Conservation (phyloP, 2,797 vertebrate genomes). For the Sebastes elongatus region DNA sequence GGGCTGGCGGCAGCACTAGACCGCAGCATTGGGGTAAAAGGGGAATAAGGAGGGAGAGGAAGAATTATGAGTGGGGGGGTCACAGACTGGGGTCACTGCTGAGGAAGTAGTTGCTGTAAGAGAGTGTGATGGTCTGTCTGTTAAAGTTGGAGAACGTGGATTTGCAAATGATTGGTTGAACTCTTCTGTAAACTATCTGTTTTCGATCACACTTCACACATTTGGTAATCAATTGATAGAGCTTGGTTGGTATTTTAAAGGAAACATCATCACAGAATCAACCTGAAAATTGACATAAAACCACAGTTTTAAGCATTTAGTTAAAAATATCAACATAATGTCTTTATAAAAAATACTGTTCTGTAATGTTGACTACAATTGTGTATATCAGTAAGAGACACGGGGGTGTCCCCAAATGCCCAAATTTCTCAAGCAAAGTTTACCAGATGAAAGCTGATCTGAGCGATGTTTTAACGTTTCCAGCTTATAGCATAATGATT, state of each 20-base stretch:
- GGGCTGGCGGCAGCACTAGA: conserved; percentile 73
- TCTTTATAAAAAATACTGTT: neutral
- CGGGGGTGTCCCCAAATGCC: neutral
- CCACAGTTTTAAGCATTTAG: neutral
- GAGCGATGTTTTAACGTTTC: conserved; percentile 43
- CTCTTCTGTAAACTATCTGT: neutral
- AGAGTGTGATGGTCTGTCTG: conserved; percentile 7
- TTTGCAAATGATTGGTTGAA: conserved; percentile 14
- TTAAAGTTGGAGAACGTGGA: conserved; percentile 11
- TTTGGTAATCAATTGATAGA: conserved; percentile 12
- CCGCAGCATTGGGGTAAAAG: conserved; percentile 62
- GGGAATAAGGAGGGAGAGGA: conserved; percentile 21
- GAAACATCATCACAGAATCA: neutral
- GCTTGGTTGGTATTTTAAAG: neutral
- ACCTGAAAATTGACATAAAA: neutral
- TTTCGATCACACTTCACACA: neutral
- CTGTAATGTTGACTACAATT: neutral
- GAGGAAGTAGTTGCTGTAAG: conserved; percentile 45
- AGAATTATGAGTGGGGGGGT: conserved; percentile 42
- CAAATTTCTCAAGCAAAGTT: conserved; percentile 20
- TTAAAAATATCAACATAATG: neutral
- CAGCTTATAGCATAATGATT: conserved; percentile 26
- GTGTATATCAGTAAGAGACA: neutral
- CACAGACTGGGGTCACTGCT: conserved; percentile 46
- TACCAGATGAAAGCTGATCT: conserved; percentile 28